Base-by-base conservation (phyloP, 2,113 vertebrate genomes). In the Corvus hawaiiensis region DNA sequence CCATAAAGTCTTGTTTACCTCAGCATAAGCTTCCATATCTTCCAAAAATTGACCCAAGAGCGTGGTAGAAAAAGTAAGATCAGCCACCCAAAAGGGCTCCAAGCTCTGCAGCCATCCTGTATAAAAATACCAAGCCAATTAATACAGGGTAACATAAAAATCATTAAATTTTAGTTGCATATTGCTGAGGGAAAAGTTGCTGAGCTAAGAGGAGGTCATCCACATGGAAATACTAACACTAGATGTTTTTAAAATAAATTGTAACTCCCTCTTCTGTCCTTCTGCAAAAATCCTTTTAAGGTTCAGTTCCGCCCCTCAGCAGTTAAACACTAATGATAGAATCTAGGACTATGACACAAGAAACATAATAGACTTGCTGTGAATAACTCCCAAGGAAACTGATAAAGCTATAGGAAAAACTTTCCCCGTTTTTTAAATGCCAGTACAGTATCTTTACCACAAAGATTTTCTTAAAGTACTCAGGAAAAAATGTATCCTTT, bases 1-100 rank as follows among this genome's bases (percentile, higher is more conserved):
- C n/a, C 63, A 78, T 16, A 9, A 74, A 75, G 21, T 48, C 83
- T 41, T 46, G 54, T 76, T 97, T 96, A 98, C 99, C 98, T 99
- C 99, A 90, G 99, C 99, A 91, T 99, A 99, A 28, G 99, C 99
- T 94, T 99, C 99, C 99, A 99, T 99, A 81, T 99, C 99, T 96
- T 99, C 99, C 84, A 99, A 97, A 98, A 99, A 99, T 96, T 99
- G 99, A 46, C 99, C 99, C 97, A 99, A 97, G 35, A 99, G 97
- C 1, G 99, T 99, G 58, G 99, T 99, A 94, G 99, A 99, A 98
- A 99, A 99, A 77, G 98, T 98, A 93, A 99, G 98, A 97, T 99
- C 99, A 77, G 99, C 99, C 94, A 99, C 99, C 99, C 99, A 99
- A 97, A 99, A 99, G 66, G 99, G 99, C 91, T 99, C 99, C 97